phyloP scores from a whole-genome alignment of 2,113 vertebrate species.

The Salvelinus sp. region DNA sequence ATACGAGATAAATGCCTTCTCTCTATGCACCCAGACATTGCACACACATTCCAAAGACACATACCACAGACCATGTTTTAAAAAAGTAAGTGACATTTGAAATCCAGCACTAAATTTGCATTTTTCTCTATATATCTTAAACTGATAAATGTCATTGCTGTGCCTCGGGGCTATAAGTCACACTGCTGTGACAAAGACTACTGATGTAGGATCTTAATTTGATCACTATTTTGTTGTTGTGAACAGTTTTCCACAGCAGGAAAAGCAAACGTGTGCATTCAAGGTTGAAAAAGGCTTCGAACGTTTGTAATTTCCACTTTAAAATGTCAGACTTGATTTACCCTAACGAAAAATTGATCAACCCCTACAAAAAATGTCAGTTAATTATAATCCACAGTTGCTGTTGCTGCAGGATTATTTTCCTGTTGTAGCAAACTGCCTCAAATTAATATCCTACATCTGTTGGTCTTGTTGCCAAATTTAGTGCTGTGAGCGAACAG shows the following conservation, averaged over 20 bases:
- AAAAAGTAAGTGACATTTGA: slow-evolving; percentile 62
- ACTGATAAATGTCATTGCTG: slow-evolving; percentile 72
- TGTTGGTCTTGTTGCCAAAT: slow-evolving; percentile 46
- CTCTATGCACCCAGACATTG: slow-evolving; percentile 23
- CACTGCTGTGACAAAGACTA: slow-evolving; percentile 60
- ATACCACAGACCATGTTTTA: slow-evolving; percentile 14
- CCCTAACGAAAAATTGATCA: no score
- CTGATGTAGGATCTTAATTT: no score
- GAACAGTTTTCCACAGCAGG: no score
- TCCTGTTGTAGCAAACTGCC: no score
- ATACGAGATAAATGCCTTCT: neutral
- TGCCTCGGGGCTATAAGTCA: slow-evolving; percentile 66
- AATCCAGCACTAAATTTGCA: slow-evolving; percentile 72
- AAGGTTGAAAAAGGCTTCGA: no score
- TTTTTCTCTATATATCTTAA: slow-evolving; percentile 67
- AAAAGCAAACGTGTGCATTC: no score
- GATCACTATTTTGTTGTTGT: slow-evolving; percentile 56
- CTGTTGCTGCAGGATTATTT: no score
- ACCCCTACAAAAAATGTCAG: no score
- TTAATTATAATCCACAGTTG: no score
- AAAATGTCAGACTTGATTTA: no score
- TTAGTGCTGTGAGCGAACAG: slow-evolving; percentile 58
- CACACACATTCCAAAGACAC: slow-evolving; percentile 4
- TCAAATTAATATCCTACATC: no score
- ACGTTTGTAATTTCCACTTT: no score